These are phyloP conservation scores for Sterrhoptilus dennistouni DNA, from an alignment of 2,113 vertebrate genomes.

Conservation along the genomic window DNA sequence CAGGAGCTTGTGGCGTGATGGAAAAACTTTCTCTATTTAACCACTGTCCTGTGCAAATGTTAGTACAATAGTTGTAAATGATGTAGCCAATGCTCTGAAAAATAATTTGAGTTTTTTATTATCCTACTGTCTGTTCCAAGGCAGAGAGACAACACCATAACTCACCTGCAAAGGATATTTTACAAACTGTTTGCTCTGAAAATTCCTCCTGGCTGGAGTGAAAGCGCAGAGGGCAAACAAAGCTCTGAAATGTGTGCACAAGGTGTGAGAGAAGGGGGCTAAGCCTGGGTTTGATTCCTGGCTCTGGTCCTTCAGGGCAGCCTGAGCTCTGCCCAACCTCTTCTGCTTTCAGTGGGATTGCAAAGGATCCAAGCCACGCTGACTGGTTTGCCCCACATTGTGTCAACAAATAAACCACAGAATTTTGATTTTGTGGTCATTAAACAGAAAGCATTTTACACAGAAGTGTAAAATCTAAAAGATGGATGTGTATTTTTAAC, in stretches of 20 bases:
- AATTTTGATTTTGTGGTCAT: neutral
- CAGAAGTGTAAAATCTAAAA: neutral
- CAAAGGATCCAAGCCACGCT: neutral
- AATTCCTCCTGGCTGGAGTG: conserved; percentile 41
- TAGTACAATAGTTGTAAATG: neutral
- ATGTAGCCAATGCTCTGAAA: neutral
- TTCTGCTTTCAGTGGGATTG: neutral
- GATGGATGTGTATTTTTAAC: neutral
- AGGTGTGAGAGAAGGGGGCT: conserved; percentile 9
- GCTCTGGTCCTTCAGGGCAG: neutral
- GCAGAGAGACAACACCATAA: neutral
- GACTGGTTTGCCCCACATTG: neutral
- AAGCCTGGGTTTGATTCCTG: neutral
- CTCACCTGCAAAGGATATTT: neutral
- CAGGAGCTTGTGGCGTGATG: neutral
- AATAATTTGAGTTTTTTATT: neutral
- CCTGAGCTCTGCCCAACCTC: neutral
- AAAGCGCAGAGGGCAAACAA: conserved; percentile 30
- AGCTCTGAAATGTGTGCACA: conserved; percentile 27
- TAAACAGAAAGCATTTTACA: neutral
- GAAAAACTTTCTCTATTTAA: neutral
- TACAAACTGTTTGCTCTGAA: conserved; percentile 19
- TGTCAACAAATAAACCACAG: neutral
- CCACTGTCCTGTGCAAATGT: neutral
- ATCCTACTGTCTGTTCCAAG: neutral